Base-by-base conservation (phyloP, 2,113 vertebrate species). In the Lasiurus borealis region DNA sequence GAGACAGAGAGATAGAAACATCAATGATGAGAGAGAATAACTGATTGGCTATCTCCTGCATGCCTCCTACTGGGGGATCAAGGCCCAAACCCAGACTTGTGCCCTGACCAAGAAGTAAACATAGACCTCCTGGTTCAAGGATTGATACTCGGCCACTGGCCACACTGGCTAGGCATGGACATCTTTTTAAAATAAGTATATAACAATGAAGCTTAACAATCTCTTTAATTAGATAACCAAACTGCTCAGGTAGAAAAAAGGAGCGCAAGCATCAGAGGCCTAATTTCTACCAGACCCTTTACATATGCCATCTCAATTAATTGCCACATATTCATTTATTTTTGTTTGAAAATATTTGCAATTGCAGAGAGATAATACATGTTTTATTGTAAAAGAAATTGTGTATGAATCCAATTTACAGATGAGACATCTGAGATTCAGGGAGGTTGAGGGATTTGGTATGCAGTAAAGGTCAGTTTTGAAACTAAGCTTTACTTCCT, bases 271-370 rank as follows among this genome's bases (percentile, higher is more conserved):
- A 27, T 59, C 82, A 52, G 36, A 19, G 21, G 8, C 6, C 34
- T 34, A 18, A 15, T 86, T 36, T 81, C n/a, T 48, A 50, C 25
- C 66, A 73, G 25, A 8, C 7, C 8, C 34, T 85, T 71, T 75
- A 19, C 6, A 62, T 0, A 2, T 23, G 76, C 8, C 27, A 4
- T 81, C 85, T 77, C 50, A 68, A 25, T 7, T 0, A 50, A 80
- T 12, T 0, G 0, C n/a, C 44, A 23, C 5, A 29, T 90, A 59
- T 15, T 92, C 59, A 78, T 23, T 91, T 75, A 34, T 36, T 66
- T 82, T 93, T 93, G 44, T 93, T 84, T 88, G 46, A n/a, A 85
- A 78, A 84, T 91, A 50, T 23, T 88, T 85, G 50, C 75, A 80
- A 40, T 69, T 77, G 25, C 27, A 77, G 13, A 84, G n/a, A 72